phyloP scores from a whole-genome alignment of 2,797 vertebrate genomes.

The Pseudomugil tenellus region DNA sequence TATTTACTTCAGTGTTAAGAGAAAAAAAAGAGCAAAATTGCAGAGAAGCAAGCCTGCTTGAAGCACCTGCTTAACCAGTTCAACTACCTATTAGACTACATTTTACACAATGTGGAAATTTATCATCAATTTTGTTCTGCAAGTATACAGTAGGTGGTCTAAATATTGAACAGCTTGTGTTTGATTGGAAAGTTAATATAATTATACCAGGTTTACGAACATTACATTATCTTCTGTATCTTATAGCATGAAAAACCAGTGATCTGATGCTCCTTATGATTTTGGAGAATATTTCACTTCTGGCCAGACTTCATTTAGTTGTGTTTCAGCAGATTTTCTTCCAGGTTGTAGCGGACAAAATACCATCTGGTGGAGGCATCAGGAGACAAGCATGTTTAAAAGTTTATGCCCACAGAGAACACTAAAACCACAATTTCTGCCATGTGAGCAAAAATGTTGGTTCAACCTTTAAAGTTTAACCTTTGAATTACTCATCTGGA shows the following conservation, averaged over 20 bases:
- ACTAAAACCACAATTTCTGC: not conserved
- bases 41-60: too few species aligned
- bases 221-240: not conserved
- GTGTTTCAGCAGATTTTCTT: not conserved
- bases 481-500: conserved; percentile 21
- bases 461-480: conserved; percentile 38
- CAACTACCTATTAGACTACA: too few species aligned
- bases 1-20: too few species aligned
- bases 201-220: not conserved
- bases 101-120: too few species aligned
- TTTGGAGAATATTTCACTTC: not conserved
- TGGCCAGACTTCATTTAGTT: not conserved
- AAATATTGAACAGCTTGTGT: too few species aligned
- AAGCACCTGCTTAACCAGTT: too few species aligned
- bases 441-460: not conserved
- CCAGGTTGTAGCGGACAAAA: not conserved
- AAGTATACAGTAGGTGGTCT: too few species aligned
- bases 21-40: too few species aligned
- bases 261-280: not conserved
- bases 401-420: conserved; percentile 5
- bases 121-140: too few species aligned
- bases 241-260: not conserved
- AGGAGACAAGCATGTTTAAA: not conserved
- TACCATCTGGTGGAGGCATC: not conserved
- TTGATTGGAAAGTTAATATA: not conserved